Conservation (phyloP, 2,113 vertebrate genomes). For the Galbula dea region DNA sequence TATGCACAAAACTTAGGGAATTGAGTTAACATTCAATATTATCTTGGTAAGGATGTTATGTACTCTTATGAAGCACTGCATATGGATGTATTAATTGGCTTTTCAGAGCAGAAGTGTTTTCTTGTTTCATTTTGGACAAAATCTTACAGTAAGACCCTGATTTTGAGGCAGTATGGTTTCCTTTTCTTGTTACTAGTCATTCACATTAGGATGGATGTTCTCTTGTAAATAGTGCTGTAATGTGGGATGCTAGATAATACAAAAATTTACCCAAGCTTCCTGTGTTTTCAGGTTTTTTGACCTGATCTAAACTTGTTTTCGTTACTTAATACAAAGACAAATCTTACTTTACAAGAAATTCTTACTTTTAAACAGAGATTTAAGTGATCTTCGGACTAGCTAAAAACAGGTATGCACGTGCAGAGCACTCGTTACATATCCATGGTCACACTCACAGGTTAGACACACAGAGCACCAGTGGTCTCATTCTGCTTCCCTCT, state of each 20-base stretch:
- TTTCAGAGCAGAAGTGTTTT: background rate
- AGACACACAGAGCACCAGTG: too few relatives aligned
- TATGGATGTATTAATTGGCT: background rate
- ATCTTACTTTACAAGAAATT: background rate
- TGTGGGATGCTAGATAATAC: background rate
- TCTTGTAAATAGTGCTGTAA: background rate
- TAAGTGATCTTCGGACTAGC: background rate
- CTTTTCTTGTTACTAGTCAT: background rate
- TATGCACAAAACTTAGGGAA: background rate
- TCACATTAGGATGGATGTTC: background rate
- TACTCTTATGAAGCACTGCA: background rate
- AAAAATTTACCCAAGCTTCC: background rate
- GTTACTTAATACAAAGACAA: too few relatives aligned
- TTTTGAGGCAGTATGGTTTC: background rate
- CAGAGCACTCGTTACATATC: too few relatives aligned
- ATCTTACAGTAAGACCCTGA: background rate
- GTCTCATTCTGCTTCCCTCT: too few relatives aligned
- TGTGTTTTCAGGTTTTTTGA: background rate
- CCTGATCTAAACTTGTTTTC: background rate
- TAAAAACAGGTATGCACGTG: background rate
- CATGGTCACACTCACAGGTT: too few relatives aligned
- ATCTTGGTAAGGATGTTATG: background rate
- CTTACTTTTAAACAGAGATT: background rate
- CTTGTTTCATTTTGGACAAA: background rate
- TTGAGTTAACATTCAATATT: background rate